These are phyloP conservation scores for Pseudomyrmex sp. DNA, from an alignment of 1,140 invertebrate genomes.

Conservation along the genomic window DNA sequence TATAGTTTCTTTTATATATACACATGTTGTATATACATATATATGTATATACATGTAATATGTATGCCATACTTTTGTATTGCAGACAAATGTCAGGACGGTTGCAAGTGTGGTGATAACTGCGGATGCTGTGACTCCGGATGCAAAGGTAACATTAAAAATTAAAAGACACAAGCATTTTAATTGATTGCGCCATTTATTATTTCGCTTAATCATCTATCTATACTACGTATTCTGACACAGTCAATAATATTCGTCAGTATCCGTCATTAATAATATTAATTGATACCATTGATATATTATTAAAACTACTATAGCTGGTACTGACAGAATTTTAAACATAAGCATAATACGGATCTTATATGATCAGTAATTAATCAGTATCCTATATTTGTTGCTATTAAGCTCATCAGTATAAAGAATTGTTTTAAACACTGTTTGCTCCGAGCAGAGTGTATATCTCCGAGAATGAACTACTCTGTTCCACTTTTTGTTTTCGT, in stretches of 20 bases:
- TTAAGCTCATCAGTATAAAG: too few species aligned
- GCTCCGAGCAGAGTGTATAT: not conserved
- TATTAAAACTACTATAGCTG: too few species aligned
- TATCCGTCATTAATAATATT: too few species aligned
- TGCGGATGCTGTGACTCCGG: constrained; percentile 79
- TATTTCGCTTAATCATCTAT: not conserved
- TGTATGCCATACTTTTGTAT: constrained; percentile 26
- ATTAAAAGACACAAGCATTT: not conserved
- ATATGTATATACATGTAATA: not conserved
- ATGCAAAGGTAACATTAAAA: constrained; percentile 75
- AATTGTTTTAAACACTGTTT: not conserved
- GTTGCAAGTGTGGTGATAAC: constrained; percentile 78
- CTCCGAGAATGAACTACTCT: not conserved
- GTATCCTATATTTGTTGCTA: too few species aligned
- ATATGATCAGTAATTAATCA: too few species aligned
- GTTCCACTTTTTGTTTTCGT: constrained; percentile 57
- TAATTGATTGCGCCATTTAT: constrained; percentile 7
- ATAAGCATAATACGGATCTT: too few species aligned
- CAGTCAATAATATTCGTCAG: too few species aligned
- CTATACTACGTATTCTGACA: too few species aligned
- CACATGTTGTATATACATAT: not conserved
- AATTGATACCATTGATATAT: too few species aligned
- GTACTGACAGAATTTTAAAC: too few species aligned
- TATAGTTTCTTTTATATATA: constrained; percentile 5
- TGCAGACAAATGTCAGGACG: constrained; percentile 76